These are phyloP conservation scores for Dysmachus trigonus DNA, from an alignment of 2,888 invertebrate genomes.

Conservation along the genomic window DNA sequence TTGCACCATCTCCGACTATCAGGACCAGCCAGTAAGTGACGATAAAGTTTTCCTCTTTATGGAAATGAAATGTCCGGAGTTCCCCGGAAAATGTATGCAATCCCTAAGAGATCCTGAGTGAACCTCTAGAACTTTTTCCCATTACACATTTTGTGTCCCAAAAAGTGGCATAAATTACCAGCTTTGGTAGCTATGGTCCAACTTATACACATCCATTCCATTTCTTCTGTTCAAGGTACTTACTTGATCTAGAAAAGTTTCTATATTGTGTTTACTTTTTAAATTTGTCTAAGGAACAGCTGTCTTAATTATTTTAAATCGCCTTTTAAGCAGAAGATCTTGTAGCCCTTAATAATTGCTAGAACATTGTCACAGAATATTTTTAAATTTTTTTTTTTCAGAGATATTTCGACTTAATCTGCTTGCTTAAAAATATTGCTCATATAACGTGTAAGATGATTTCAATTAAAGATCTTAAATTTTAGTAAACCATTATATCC, in stretches of 20 bases:
- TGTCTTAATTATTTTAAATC: not conserved
- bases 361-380: not conserved
- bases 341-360: not conserved
- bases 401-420: not conserved
- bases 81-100: not conserved
- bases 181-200: not conserved
- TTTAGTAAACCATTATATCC: not conserved
- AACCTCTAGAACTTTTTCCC: not conserved
- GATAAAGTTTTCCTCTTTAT: slow-evolving; percentile 13
- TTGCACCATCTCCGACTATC: not conserved
- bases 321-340: not conserved
- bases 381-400: not conserved
- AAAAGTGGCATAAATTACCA: slow-evolving; percentile 2
- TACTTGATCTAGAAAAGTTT: not conserved
- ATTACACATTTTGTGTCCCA: slow-evolving; percentile 1
- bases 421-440: no score
- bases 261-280: not conserved
- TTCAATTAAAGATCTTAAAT: no score
- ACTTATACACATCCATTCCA: not conserved
- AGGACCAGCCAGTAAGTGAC: not conserved
- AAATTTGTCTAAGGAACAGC: not conserved
- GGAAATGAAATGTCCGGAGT: not conserved
- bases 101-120: not conserved
- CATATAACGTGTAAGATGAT: not conserved
- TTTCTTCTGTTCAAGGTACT: not conserved